Percentiles rank a stretch among this genome's conserved stretches.
phyloP scores from a whole-genome alignment of 1,140 invertebrate genomes.

The Brachionus rubens region DNA sequence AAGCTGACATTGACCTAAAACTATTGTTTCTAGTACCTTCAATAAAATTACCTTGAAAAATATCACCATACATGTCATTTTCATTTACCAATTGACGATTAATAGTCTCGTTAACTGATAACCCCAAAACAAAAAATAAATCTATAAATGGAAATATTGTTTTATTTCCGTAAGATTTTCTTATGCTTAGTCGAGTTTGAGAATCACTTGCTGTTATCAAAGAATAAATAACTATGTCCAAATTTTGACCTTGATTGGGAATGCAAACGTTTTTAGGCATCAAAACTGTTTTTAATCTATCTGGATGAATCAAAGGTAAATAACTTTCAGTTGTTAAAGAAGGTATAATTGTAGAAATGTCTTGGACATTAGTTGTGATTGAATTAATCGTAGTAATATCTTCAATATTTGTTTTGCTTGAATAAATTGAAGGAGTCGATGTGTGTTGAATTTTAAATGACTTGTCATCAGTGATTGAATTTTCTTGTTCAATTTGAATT shows the following conservation, averaged over 20 bases:
- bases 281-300: no score
- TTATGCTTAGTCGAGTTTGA: neutral
- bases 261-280: neutral
- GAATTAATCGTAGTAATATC: no score
- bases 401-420: no score
- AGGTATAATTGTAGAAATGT: no score
- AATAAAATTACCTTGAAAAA: neutral
- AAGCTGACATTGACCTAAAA: neutral
- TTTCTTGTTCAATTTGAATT: no score
- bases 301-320: no score
- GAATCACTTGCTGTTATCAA: neutral
- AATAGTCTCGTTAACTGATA: neutral
- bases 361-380: no score
- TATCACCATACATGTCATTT: neutral
- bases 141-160: conserved; percentile 1
- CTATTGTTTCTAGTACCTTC: neutral
- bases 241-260: neutral
- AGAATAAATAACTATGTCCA: neutral
- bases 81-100: neutral
- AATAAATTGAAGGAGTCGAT: no score
- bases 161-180: neutral
- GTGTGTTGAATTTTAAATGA: no score
- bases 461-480: no score
- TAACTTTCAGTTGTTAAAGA: no score
- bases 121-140: neutral